A percentile compares a stretch with the other conserved stretches of the same genome.
phyloP scores from a whole-genome alignment of 37 sponge, comb jelly and placozoan species.

The Aplysina aerophoba region DNA sequence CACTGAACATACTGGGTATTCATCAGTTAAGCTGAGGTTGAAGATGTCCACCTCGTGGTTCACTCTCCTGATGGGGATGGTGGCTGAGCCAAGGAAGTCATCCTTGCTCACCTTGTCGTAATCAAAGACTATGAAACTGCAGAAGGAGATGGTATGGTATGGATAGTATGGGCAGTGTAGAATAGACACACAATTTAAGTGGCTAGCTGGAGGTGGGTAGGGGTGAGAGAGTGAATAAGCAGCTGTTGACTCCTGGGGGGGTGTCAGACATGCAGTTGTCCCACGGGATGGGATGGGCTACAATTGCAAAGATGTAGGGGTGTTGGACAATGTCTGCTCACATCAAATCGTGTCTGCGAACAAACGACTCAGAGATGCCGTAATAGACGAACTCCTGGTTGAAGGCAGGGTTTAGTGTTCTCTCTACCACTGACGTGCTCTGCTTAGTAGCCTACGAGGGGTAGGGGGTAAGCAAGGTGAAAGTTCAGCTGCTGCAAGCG shows the following conservation, averaged over 20 bases:
- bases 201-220: background rate
- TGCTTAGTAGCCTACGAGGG: slow-evolving; percentile 19
- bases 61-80: slow-evolving; percentile 39
- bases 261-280: background rate
- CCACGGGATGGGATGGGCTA: no score
- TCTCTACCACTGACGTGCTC: background rate
- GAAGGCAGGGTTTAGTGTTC: slow-evolving; percentile 12
- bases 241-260: background rate
- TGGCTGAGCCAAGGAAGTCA: slow-evolving; percentile 26
- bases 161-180: background rate
- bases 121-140: slow-evolving; percentile 17
- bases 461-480: background rate
- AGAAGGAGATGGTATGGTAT: background rate
- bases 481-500: no score
- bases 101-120: slow-evolving; percentile 6
- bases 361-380: slow-evolving; percentile 23
- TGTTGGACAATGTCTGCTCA: background rate
- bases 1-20: slow-evolving; percentile 6
- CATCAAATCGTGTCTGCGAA: slow-evolving; percentile 14
- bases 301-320: no score
- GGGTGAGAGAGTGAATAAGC: background rate
- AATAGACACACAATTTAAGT: background rate
- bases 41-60: slow-evolving; percentile 22
- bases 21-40: slow-evolving; percentile 9
- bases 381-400: slow-evolving; percentile 4